These are phyloP conservation scores for Cyphomyrus plagiostoma DNA, from an alignment of 2,113 vertebrate species.

Conservation along the genomic window DNA sequence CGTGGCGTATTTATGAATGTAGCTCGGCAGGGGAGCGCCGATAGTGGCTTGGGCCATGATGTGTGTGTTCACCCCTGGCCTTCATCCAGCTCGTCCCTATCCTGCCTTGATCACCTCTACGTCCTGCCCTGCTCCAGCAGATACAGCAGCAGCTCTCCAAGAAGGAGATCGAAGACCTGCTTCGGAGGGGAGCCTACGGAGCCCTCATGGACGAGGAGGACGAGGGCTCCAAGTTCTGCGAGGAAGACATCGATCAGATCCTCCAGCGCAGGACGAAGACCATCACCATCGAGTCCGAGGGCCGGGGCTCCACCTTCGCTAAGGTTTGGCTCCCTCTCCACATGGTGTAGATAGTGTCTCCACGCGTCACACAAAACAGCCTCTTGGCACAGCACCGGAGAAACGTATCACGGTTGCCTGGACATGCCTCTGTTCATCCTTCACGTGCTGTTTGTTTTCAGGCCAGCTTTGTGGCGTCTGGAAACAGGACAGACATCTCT, in stretches of 20 bases:
- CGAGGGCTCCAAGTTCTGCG: slow-evolving; percentile 97
- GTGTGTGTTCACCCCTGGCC: neutral
- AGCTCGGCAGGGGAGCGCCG: neutral
- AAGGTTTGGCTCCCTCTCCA: slow-evolving; percentile 64
- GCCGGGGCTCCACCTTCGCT: slow-evolving; percentile 92
- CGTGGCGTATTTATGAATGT: neutral
- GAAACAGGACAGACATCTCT: slow-evolving; percentile 96
- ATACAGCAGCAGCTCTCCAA: slow-evolving; percentile 93
- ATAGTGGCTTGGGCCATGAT: neutral
- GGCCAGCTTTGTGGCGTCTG: slow-evolving; percentile 98
- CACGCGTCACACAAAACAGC: neutral
- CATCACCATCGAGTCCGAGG: slow-evolving; percentile 96
- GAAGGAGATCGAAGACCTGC: slow-evolving; percentile 94
- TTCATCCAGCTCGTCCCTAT: neutral
- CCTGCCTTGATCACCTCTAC: neutral
- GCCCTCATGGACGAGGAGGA: slow-evolving; percentile 99
- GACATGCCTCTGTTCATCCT: neutral
- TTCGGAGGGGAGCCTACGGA: slow-evolving; percentile 90
- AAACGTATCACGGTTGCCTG: neutral
- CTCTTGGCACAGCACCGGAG: neutral
- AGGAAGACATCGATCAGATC: slow-evolving; percentile 98
- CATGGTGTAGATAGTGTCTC: neutral
- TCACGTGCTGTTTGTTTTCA: slow-evolving; percentile 52
- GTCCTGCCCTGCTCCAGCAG: slow-evolving; percentile 43
- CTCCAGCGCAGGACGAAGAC: slow-evolving; percentile 93